phyloP scores from a whole-genome alignment of 1,140 invertebrate genomes.

The Pentalonia nigronervosa region DNA sequence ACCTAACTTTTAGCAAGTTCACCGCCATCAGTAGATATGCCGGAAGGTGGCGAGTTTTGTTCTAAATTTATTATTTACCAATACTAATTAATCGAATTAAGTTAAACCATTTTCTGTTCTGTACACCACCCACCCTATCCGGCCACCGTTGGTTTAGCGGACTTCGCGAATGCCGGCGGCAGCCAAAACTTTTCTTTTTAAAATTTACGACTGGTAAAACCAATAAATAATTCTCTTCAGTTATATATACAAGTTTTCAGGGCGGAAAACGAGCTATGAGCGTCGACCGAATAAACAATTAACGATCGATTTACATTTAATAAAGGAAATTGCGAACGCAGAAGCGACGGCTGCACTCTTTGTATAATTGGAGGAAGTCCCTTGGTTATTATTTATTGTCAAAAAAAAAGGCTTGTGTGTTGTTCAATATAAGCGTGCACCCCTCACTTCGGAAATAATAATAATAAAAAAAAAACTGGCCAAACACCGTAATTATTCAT shows the following conservation, averaged over 20 bases:
- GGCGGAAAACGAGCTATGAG: slow-evolving; percentile 55
- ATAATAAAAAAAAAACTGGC: slow-evolving; percentile 45
- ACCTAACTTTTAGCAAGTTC: slow-evolving; percentile 25
- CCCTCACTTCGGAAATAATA: slow-evolving; percentile 48
- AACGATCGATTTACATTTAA: slow-evolving; percentile 58
- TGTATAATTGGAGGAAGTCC: slow-evolving; percentile 52
- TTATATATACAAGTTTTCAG: slow-evolving; percentile 54
- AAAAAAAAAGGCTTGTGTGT: slow-evolving; percentile 53
- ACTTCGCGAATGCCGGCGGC: slow-evolving; percentile 31
- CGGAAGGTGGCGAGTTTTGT: slow-evolving; percentile 50
- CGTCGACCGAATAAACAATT: slow-evolving; percentile 57
- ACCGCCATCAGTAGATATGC: background rate
- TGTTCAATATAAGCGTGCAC: slow-evolving; percentile 45
- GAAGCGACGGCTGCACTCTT: slow-evolving; percentile 50
- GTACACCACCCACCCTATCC: background rate
- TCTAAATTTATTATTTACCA: slow-evolving; percentile 57
- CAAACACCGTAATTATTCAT: slow-evolving; percentile 54
- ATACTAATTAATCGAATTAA: slow-evolving; percentile 58
- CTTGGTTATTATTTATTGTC: slow-evolving; percentile 57
- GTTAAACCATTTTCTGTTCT: slow-evolving; percentile 50
- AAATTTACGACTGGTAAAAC: slow-evolving; percentile 57
- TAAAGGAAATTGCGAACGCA: slow-evolving; percentile 58
- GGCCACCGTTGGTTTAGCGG: slow-evolving; percentile 36
- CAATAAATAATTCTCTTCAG: slow-evolving; percentile 57
- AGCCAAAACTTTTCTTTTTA: slow-evolving; percentile 53